Percentiles rank a stretch among this genome's conserved stretches.
These are phyloP conservation scores for Platichthys flesus DNA, from an alignment of 2,113 vertebrate species.

Conservation along the genomic window DNA sequence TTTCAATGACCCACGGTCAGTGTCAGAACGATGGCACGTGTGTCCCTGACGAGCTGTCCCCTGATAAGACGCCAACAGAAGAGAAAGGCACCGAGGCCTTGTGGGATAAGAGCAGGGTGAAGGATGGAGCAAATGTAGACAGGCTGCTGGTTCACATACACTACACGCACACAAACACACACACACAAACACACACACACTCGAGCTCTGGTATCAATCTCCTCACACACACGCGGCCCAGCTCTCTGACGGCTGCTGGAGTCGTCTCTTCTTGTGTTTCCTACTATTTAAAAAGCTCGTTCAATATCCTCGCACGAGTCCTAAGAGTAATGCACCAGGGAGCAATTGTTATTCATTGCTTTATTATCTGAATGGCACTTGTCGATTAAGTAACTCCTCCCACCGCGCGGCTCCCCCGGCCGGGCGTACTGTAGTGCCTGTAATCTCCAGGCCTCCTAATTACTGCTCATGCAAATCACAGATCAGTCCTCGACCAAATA, in stretches of 20 bases:
- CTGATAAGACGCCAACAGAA: conserved; percentile 76
- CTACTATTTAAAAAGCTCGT: conserved; percentile 18
- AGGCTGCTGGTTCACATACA: conserved; percentile 70
- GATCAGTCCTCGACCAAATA: conserved; percentile 52
- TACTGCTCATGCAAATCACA: conserved; percentile 75
- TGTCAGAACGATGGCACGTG: conserved; percentile 79
- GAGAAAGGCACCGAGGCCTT: conserved; percentile 69
- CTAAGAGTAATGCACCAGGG: conserved; percentile 19
- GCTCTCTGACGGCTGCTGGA: conserved; percentile 16
- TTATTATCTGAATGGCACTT: conserved; percentile 68
- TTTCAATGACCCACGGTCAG: conserved; percentile 80
- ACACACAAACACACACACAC: conserved; percentile 30
- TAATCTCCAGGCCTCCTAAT: conserved; percentile 71
- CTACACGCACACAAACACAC: conserved; percentile 14
- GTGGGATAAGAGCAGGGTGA: conserved; percentile 78
- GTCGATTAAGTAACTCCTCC: conserved; percentile 60
- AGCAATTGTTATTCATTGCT: conserved; percentile 71
- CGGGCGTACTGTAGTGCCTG: conserved; percentile 42
- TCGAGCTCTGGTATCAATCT: conserved; percentile 49
- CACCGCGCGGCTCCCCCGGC: conserved; percentile 45
- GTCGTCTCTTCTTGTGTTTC: conserved; percentile 11
- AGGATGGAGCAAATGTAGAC: conserved; percentile 77
- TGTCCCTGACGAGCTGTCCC: conserved; percentile 78
- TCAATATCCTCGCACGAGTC: conserved; percentile 23
- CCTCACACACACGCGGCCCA: conserved; percentile 32